A percentile compares a stretch with the other conserved stretches of the same genome.
These are phyloP conservation scores for Pelochelys cantorii DNA, from an alignment of 2,797 vertebrate species.

Conservation along the genomic window DNA sequence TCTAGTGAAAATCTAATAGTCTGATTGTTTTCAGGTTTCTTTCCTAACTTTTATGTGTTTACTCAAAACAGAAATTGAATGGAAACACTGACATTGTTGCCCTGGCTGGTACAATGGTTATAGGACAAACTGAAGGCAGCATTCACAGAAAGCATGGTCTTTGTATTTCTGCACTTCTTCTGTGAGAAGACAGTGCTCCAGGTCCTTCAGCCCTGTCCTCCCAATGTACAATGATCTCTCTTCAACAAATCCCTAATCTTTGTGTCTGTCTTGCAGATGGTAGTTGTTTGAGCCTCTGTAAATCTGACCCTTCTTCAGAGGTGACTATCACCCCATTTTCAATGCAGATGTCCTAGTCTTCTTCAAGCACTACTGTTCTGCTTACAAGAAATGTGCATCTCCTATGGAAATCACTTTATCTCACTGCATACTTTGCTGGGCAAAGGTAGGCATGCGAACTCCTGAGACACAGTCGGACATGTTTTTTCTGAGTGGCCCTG, in stretches of 20 bases:
- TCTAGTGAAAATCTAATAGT: not conserved
- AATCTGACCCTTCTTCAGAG: not conserved
- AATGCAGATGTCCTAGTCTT: not conserved
- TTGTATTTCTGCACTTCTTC: not conserved
- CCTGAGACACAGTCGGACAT: too few relatives aligned
- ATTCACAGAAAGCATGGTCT: not conserved
- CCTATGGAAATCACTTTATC: not conserved
- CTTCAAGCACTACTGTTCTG: not conserved
- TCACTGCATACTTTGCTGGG: not conserved
- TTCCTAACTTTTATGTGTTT: not conserved
- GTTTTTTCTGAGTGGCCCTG: too few relatives aligned
- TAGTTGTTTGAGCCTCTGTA: not conserved
- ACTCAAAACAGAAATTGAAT: not conserved
- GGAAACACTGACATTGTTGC: not conserved
- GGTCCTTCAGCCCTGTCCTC: not conserved
- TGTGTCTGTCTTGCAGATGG: not conserved
- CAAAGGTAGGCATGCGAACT: not conserved
- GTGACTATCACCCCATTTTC: not conserved
- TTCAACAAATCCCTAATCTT: not conserved
- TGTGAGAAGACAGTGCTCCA: not conserved
- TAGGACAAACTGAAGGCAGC: not conserved
- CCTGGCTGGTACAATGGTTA: not conserved
- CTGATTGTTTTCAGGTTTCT: not conserved
- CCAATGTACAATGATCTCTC: not conserved
- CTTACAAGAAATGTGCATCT: not conserved